Percentiles rank a stretch among this genome's conserved stretches.
These are phyloP conservation scores for Cheilosia soror DNA, from an alignment of 2,888 invertebrate genomes.

Conservation along the genomic window DNA sequence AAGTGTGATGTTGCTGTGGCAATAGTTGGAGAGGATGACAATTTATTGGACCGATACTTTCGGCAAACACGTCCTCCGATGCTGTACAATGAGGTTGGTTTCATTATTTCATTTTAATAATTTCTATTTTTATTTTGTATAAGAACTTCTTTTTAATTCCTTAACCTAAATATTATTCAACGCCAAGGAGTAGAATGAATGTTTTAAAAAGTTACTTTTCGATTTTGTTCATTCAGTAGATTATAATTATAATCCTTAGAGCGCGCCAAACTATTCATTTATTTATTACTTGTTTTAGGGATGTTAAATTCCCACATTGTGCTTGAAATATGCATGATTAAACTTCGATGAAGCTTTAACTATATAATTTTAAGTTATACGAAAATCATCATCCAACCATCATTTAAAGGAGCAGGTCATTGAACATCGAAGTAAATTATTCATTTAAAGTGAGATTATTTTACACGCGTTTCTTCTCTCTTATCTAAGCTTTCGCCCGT, in stretches of 20 bases:
- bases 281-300: neutral
- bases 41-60: slow-evolving; percentile 62
- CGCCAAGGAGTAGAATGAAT: slow-evolving; percentile 28
- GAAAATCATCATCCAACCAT: neutral
- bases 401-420: too few species aligned
- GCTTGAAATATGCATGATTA: neutral
- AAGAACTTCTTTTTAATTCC: slow-evolving; percentile 19
- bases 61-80: slow-evolving; percentile 45
- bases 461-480: too few species aligned
- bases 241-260: slow-evolving; percentile 17
- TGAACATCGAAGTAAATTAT: too few species aligned
- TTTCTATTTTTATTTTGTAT: slow-evolving; percentile 27
- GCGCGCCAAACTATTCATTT: neutral
- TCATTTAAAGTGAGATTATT: too few species aligned
- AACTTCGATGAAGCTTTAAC: neutral
- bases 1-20: slow-evolving; percentile 37
- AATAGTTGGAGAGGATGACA: slow-evolving; percentile 19
- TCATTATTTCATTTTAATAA: slow-evolving; percentile 55
- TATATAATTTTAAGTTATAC: neutral
- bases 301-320: neutral
- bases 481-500: too few species aligned
- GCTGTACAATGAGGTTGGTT: slow-evolving; percentile 71
- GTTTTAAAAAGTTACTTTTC: slow-evolving; percentile 7
- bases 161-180: neutral
- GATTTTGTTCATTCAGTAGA: slow-evolving; percentile 30